phyloP scores from a whole-genome alignment of 2,888 invertebrate genomes.

The Micoletzkya japonica region DNA sequence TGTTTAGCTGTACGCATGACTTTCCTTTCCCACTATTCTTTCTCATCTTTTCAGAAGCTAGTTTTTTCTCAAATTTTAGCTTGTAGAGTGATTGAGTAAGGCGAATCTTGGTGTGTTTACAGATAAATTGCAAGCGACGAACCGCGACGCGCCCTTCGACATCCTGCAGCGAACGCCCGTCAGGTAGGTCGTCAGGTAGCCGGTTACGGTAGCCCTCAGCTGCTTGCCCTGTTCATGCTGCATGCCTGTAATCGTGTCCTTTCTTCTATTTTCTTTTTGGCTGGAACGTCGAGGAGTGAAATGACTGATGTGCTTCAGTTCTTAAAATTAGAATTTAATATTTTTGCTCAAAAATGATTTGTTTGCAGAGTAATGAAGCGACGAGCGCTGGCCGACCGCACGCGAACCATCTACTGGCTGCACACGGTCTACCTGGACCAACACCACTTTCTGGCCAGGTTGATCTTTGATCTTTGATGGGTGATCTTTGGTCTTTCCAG shows the following conservation, averaged over 20 bases:
- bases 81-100: too few relatives aligned
- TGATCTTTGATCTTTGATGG: background rate
- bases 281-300: too few relatives aligned
- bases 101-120: too few relatives aligned
- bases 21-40: too few relatives aligned
- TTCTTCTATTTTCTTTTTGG: too few relatives aligned
- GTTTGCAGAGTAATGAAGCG: slow-evolving; percentile 52
- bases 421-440: slow-evolving; percentile 48
- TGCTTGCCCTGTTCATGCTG: background rate
- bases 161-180: slow-evolving; percentile 43
- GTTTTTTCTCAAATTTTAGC: too few relatives aligned
- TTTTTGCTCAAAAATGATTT: background rate
- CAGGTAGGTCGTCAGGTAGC: background rate
- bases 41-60: too few relatives aligned
- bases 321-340: background rate
- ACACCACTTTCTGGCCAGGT: slow-evolving; percentile 46
- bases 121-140: slow-evolving; percentile 28
- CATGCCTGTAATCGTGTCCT: too few relatives aligned
- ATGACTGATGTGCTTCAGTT: too few relatives aligned
- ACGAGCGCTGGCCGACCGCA: slow-evolving; percentile 56
- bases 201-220: background rate
- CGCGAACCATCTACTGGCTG: slow-evolving; percentile 49
- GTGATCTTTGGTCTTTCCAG: slow-evolving; percentile 31
- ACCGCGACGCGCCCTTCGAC: slow-evolving; percentile 35
- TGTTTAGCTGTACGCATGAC: slow-evolving; percentile 11